A percentile compares a stretch with the other conserved stretches of the same genome.
Evolutionary conservation across 2,113 vertebrate species (phyloP).

Genomic region (Hiodon tergisus): DNA sequence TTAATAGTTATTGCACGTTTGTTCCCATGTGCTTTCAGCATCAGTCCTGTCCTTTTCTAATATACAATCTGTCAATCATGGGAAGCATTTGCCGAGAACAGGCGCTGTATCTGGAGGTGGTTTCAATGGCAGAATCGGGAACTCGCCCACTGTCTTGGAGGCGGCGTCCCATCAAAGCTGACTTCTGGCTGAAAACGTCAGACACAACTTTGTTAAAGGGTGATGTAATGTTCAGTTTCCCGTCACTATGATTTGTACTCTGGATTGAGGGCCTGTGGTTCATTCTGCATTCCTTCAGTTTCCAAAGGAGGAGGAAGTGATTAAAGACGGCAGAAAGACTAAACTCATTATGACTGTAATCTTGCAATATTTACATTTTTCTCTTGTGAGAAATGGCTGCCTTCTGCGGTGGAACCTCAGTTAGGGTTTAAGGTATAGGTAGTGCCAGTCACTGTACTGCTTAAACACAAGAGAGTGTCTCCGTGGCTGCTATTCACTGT

Average conservation of each 20-base stretch:
- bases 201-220: conserved; percentile 41
- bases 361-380: conserved; percentile 54
- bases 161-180: conserved; percentile 43
- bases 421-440: conserved; percentile 44
- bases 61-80: conserved; percentile 22
- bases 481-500: no score
- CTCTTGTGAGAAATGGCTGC: conserved; percentile 42
- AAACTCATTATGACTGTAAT: conserved; percentile 44
- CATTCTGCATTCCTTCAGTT: conserved; percentile 34
- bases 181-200: conserved; percentile 38
- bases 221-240: conserved; percentile 53
- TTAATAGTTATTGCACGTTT: conserved; percentile 62
- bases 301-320: conserved; percentile 59
- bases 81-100: conserved; percentile 35
- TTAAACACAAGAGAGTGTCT: no score
- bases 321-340: conserved; percentile 46
- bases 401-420: conserved; percentile 46
- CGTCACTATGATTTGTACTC: conserved; percentile 42
- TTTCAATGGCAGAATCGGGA: conserved; percentile 4
- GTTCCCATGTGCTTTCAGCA: conserved; percentile 59
- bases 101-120: conserved; percentile 23
- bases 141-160: conserved; percentile 53
- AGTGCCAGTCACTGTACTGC: conserved; percentile 23
- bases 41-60: conserved; percentile 46
- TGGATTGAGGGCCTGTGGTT: conserved; percentile 39